These are phyloP conservation scores for Aphaenogaster rudis DNA, from an alignment of 1,140 invertebrate species.

Conservation along the genomic window DNA sequence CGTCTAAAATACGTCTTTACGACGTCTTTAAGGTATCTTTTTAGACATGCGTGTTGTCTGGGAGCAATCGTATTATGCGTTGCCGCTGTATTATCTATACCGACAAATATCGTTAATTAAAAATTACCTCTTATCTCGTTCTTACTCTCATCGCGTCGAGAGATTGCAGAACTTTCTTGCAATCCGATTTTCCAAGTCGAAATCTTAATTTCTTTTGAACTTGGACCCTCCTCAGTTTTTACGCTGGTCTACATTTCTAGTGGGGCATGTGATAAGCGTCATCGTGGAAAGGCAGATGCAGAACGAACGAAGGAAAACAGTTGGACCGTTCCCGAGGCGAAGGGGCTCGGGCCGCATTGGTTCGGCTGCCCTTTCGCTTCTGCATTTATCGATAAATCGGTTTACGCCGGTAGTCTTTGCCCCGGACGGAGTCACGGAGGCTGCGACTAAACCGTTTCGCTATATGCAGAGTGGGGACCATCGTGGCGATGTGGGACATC, in stretches of 20 bases:
- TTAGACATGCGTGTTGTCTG: too few species aligned
- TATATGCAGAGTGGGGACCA: slow-evolving; percentile 51
- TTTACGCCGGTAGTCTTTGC: slow-evolving; percentile 60
- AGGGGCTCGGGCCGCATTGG: not conserved
- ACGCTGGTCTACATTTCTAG: not conserved
- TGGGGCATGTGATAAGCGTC: not conserved
- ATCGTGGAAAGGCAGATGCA: not conserved
- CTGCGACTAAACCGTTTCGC: slow-evolving; percentile 14
- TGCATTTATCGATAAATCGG: slow-evolving; percentile 53
- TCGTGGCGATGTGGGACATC: slow-evolving; percentile 56
- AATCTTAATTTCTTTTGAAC: not conserved
- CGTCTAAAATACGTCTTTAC: too few species aligned
- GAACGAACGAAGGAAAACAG: not conserved
- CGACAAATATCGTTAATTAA: slow-evolving; percentile 9
- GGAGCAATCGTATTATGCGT: not conserved
- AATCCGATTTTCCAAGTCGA: not conserved
- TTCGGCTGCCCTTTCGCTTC: slow-evolving; percentile 18
- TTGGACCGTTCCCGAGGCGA: not conserved
- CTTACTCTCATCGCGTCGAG: not conserved
- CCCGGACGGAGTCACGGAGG: slow-evolving; percentile 25
- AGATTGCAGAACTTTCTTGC: not conserved
- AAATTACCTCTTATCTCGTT: not conserved
- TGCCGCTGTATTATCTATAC: slow-evolving; percentile 4
- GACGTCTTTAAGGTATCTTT: too few species aligned
- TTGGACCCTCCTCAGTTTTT: not conserved